phyloP scores from a whole-genome alignment of 37 sponge, comb jelly and placozoan genomes.

The Aplysina aerophoba region DNA sequence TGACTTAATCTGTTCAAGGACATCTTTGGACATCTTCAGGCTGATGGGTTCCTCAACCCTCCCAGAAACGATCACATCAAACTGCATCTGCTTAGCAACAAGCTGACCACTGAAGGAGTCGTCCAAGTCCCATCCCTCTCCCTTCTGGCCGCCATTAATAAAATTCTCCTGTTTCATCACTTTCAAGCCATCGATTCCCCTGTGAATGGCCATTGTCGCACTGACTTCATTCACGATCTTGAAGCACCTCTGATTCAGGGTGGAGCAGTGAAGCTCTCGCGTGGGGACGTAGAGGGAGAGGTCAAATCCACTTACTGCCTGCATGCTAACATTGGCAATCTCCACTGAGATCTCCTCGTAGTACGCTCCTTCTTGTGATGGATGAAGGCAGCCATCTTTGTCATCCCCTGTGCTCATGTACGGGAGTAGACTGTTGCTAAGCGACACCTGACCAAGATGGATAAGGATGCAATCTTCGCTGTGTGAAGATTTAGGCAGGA shows the following conservation, averaged over 20 bases:
- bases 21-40: constrained; percentile 59
- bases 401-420: not conserved
- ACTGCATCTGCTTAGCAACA: not conserved
- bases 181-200: constrained; percentile 17
- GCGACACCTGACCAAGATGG: constrained; percentile 81
- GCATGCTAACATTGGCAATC: not conserved
- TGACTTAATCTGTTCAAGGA: constrained; percentile 70
- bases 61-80: constrained; percentile 31
- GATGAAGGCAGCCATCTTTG: not conserved
- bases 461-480: constrained; percentile 61
- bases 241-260: constrained; percentile 28
- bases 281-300: not conserved
- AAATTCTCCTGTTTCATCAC: not conserved
- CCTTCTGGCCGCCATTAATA: not conserved
- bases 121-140: not conserved
- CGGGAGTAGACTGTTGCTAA: constrained; percentile 54
- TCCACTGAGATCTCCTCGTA: constrained; percentile 13
- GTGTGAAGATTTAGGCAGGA: constrained; percentile 54
- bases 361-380: not conserved
- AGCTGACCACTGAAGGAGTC: constrained; percentile 15
- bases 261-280: constrained; percentile 9
- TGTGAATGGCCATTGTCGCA: constrained; percentile 43
- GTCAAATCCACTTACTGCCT: constrained; percentile 52
- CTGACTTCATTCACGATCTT: constrained; percentile 64
- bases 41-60: constrained; percentile 40